Percentiles rank a stretch among this genome's conserved stretches.
Conservation (phyloP, 2,113 vertebrate species). For the Heterochromis multidens region DNA sequence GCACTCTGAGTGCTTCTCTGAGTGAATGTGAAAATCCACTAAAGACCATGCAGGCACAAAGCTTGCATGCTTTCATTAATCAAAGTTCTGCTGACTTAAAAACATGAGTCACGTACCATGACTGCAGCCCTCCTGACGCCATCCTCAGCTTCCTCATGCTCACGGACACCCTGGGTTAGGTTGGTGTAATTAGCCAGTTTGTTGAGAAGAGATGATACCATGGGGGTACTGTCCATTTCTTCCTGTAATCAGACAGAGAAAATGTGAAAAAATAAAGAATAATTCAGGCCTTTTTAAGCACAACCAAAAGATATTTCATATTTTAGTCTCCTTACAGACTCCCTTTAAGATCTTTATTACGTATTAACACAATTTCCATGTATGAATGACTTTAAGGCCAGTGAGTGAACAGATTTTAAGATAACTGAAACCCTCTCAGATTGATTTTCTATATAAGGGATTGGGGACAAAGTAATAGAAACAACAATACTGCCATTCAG, state of each 20-base stretch:
- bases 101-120: constrained; percentile 38
- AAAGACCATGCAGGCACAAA: background rate
- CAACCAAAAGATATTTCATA: background rate
- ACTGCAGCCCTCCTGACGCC: constrained; percentile 76
- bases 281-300: background rate
- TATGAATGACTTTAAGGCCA: background rate
- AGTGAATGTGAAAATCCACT: no score
- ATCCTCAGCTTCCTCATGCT: constrained; percentile 89
- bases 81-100: background rate
- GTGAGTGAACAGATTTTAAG: background rate
- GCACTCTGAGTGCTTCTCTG: background rate
- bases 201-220: constrained; percentile 95
- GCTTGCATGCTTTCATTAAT: background rate
- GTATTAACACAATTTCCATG: background rate
- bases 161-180: constrained; percentile 90
- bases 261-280: background rate
- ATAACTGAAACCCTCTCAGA: background rate
- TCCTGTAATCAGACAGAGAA: constrained; percentile 70
- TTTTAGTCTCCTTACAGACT: background rate
- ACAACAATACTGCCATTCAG: no score
- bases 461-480: background rate
- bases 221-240: constrained; percentile 95
- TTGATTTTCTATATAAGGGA: background rate
- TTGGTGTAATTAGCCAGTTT: constrained; percentile 97
- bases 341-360: background rate